phyloP scores from a whole-genome alignment of 2,888 invertebrate species.

The Corythucha ciliata region DNA sequence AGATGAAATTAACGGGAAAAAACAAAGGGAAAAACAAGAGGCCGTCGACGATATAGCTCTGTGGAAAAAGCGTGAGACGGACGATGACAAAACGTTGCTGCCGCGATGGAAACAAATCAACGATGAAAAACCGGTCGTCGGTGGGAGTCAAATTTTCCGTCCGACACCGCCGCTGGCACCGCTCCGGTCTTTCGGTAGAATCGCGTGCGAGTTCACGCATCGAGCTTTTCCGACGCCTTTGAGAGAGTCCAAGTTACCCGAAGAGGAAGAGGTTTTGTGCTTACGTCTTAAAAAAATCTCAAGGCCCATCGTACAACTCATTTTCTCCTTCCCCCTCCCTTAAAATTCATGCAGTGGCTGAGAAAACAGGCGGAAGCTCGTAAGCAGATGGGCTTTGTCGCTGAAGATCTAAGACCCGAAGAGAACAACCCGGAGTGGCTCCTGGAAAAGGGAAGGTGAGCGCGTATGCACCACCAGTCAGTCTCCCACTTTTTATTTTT shows the following conservation, averaged over 20 bases:
- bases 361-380: slow-evolving; percentile 65
- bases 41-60: slow-evolving; percentile 24
- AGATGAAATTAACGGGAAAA: slow-evolving; percentile 22
- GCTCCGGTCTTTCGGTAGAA: slow-evolving; percentile 8
- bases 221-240: slow-evolving; percentile 73
- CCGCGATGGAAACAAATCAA: slow-evolving; percentile 19
- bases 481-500: slow-evolving; percentile 5
- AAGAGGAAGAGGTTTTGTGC: slow-evolving; percentile 68
- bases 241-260: slow-evolving; percentile 57
- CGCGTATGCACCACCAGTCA: slow-evolving; percentile 28
- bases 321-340: too few species aligned
- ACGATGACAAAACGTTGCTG: slow-evolving; percentile 19
- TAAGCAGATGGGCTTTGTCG: slow-evolving; percentile 56
- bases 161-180: slow-evolving; percentile 11
- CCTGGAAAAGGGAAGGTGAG: slow-evolving; percentile 66
- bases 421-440: slow-evolving; percentile 76
- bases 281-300: too few species aligned
- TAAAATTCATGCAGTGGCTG: slow-evolving; percentile 50
- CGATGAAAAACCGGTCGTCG: slow-evolving; percentile 12
- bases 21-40: slow-evolving; percentile 24
- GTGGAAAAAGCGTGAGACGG: slow-evolving; percentile 28
- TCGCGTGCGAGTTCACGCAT: slow-evolving; percentile 51
- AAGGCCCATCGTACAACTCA: too few species aligned
- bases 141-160: not conserved
- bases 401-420: slow-evolving; percentile 63